Evolutionary conservation across 2,797 vertebrate species (phyloP), one percentile per base, ranked within the genome.

Genomic region (Lagodon rhomboides): DNA sequence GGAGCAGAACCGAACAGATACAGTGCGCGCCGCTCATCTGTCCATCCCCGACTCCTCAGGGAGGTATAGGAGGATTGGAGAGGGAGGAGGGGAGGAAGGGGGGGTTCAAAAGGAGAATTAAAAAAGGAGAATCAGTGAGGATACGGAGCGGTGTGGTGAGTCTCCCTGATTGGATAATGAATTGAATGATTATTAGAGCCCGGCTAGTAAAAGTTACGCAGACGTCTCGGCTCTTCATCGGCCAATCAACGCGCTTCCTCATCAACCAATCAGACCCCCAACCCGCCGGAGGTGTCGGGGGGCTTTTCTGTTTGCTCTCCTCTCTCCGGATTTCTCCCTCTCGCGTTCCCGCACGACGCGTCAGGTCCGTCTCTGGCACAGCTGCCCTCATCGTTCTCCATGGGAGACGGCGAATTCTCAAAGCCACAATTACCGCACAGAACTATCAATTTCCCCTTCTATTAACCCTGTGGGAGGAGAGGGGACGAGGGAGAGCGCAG

Each of bases 361-460:
- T 77, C 82, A 76, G 56, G 30, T 74, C 67, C 67, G 74, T 82
- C 87, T 75, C 77, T 47, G 67, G 75, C 77, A 71, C 88, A 83
- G 87, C 87, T 78, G 75, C 85, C 86, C 86, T 87, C 78, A 74
- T 89, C 88, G 78, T 75, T 77, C 90, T 89, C 85, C 56, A 67
- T 86, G 81, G 90, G 93, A 91, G 84, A 87, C 79, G 27, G 82
- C 83, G 88, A 90, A 93, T 87, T 93, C 92, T 94, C 89, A 86
- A 92, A 91, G 92, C 93, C 92, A 93, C 91, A 95, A 93, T 94
- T 93, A 94, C 91, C 64, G 54, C 90, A 92, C 90, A 92, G 85
- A 94, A 93, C 93, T 94, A 94, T 94, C 93, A 92, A 92, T 94
- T 94, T 94, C 91, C 92, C 90, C 91, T 93, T 91, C 93, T 93